Percentiles rank a stretch among this genome's conserved stretches.
phyloP scores from a whole-genome alignment of 2,797 vertebrate genomes.

The Morus bassanus region DNA sequence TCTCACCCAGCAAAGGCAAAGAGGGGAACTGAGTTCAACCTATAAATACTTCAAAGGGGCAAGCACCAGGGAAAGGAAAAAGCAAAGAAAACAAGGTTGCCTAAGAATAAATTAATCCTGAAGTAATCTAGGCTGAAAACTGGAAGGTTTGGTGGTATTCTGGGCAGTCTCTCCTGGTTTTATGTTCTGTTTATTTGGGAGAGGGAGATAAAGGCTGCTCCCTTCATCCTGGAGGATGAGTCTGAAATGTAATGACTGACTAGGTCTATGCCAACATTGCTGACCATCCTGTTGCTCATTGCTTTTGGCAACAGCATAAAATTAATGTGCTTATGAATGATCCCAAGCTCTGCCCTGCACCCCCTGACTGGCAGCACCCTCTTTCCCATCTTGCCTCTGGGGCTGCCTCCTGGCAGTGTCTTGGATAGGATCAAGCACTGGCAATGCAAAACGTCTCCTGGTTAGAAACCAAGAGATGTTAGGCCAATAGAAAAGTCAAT shows the following conservation, averaged over 20 bases:
- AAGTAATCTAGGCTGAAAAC: constrained; percentile 39
- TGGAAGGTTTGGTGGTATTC: constrained; percentile 16
- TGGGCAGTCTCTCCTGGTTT: background rate
- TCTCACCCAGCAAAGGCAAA: constrained; percentile 17
- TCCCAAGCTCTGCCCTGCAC: background rate
- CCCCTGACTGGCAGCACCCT: background rate
- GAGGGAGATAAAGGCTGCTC: background rate
- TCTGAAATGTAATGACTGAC: background rate
- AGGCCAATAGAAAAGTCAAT: background rate
- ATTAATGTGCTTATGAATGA: background rate
- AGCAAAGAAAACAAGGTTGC: constrained; percentile 38
- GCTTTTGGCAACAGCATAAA: constrained; percentile 7
- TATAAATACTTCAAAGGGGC: constrained; percentile 66
- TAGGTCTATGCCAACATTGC: background rate
- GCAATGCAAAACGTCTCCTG: background rate
- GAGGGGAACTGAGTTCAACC: constrained; percentile 46
- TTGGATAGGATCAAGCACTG: background rate
- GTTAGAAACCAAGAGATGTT: background rate
- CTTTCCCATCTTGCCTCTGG: background rate
- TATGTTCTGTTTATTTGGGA: background rate
- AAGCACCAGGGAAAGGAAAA: constrained; percentile 42
- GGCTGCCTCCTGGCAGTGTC: background rate
- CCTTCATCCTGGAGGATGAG: background rate
- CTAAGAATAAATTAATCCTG: constrained; percentile 52
- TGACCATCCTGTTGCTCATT: background rate